Evolutionary conservation across 2,797 vertebrate genomes (phyloP).

Genomic region (Alectoris magna): DNA sequence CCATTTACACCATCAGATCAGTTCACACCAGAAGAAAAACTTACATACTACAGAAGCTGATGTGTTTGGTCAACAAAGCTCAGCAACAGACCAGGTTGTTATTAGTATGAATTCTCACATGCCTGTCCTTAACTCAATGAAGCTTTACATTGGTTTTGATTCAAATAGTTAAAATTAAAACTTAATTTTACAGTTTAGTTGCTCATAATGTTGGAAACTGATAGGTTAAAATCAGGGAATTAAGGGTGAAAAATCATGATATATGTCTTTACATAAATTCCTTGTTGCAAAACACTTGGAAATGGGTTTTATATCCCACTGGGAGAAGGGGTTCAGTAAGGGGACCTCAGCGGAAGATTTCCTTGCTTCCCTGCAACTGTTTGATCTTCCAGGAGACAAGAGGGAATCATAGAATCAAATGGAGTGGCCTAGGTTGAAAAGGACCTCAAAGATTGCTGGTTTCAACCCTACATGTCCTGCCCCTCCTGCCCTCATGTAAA

Average conservation of each 20-base stretch:
- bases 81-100: not conserved
- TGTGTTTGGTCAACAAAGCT: not conserved
- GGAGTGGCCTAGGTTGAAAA: no score
- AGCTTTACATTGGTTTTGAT: not conserved
- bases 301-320: not conserved
- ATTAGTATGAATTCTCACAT: not conserved
- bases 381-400: not conserved
- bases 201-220: not conserved
- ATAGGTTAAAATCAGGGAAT: not conserved
- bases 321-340: not conserved
- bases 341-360: not conserved
- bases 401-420: not conserved
- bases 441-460: no score
- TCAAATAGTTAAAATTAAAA: not conserved
- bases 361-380: not conserved
- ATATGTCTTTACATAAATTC: not conserved
- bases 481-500: not conserved
- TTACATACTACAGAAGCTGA: not conserved
- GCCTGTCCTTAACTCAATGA: not conserved
- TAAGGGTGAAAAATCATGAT: not conserved
- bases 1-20: not conserved
- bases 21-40: not conserved
- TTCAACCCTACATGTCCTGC: not conserved
- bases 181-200: constrained; percentile 7
- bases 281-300: not conserved